Percentiles rank a stretch among this genome's conserved stretches.
Conservation (phyloP, 1,140 invertebrate genomes). For the Liolophura sinensis region DNA sequence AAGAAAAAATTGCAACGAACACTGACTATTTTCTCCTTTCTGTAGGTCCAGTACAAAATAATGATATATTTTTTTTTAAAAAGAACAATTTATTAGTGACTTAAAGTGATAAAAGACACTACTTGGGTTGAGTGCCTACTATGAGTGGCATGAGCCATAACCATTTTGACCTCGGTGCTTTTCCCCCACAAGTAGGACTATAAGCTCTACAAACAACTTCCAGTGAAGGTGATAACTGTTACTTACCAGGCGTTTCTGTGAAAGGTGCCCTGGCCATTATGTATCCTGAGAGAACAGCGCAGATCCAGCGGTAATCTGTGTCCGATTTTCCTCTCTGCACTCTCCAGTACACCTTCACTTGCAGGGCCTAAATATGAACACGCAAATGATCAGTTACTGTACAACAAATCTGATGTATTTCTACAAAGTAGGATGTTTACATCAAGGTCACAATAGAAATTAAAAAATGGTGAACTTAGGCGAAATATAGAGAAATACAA, state of each 20-base stretch:
- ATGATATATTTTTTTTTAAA: too few species aligned
- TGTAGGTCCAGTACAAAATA: too few species aligned
- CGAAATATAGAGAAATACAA: too few species aligned
- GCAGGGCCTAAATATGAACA: constrained; percentile 27
- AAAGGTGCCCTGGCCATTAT: constrained; percentile 39
- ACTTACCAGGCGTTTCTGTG: constrained; percentile 7
- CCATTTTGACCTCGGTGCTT: neutral
- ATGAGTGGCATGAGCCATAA: neutral
- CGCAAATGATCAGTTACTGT: constrained; percentile 16
- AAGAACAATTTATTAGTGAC: too few species aligned
- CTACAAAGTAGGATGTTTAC: neutral
- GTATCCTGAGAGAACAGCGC: constrained; percentile 42
- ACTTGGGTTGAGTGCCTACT: neutral
- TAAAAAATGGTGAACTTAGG: neutral
- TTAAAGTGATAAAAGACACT: too few species aligned
- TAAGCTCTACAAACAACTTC: neutral
- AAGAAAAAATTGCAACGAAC: too few species aligned
- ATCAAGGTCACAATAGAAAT: neutral
- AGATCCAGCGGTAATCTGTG: constrained; percentile 35
- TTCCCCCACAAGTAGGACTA: too few species aligned
- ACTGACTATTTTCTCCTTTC: too few species aligned
- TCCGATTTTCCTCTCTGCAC: constrained; percentile 27
- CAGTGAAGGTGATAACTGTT: neutral
- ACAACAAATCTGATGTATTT: neutral
- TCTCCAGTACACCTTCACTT: constrained; percentile 28